Percentiles rank a stretch among this genome's conserved stretches.
phyloP scores from a whole-genome alignment of 2,888 invertebrate genomes.

The Timema cristinae region DNA sequence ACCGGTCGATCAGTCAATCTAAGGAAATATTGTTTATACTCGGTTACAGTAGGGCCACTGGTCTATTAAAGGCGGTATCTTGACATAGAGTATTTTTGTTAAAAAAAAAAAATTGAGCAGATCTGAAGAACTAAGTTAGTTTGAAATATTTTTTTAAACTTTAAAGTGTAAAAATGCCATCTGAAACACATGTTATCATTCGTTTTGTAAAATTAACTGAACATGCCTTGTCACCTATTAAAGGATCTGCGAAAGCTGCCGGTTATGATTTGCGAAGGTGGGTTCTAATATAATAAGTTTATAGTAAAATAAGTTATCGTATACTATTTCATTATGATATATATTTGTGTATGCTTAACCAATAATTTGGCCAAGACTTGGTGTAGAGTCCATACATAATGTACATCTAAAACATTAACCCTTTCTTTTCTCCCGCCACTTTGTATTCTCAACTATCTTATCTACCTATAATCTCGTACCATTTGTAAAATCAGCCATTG shows the following conservation, averaged over 20 bases:
- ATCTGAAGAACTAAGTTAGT: too few relatives aligned
- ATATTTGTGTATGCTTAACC: constrained; percentile 12
- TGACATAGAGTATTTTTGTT: too few relatives aligned
- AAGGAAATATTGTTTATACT: too few relatives aligned
- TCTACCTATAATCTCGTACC: too few relatives aligned
- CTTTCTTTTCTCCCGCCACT: neutral
- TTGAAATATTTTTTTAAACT: neutral
- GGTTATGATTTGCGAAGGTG: constrained; percentile 87
- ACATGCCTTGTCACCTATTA: constrained; percentile 76
- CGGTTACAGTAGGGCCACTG: too few relatives aligned
- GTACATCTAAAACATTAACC: neutral
- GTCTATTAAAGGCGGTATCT: too few relatives aligned
- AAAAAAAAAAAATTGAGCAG: too few relatives aligned
- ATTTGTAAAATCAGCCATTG: too few relatives aligned
- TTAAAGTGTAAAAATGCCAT: constrained; percentile 29
- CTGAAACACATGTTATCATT: constrained; percentile 44
- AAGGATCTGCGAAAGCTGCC: constrained; percentile 82
- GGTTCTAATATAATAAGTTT: constrained; percentile 1
- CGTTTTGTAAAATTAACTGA: constrained; percentile 77
- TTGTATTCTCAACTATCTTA: too few relatives aligned
- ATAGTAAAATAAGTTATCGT: neutral
- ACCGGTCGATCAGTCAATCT: too few relatives aligned
- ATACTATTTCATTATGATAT: too few relatives aligned
- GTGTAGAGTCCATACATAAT: neutral
- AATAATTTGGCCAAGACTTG: constrained; percentile 9